phyloP scores from a whole-genome alignment of 1,140 invertebrate genomes.

The Drosophila subobscura region DNA sequence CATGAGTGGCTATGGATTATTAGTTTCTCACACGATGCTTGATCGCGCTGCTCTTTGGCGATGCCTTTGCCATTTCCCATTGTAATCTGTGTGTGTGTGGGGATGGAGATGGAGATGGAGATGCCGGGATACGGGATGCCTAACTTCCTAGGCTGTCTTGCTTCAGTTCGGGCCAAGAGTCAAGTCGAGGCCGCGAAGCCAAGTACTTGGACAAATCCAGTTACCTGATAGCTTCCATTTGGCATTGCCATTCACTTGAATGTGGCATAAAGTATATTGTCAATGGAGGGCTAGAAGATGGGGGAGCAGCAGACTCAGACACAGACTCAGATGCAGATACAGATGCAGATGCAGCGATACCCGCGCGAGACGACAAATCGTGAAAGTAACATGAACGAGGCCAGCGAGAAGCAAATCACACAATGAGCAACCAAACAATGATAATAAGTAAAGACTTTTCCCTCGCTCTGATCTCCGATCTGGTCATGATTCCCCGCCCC shows the following conservation, averaged over 20 bases:
- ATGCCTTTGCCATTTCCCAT: conserved; percentile 1
- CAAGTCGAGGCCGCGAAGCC: not conserved
- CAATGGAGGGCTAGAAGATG: conserved; percentile 16
- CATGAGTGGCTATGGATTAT: conserved; percentile 17
- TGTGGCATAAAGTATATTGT: conserved; percentile 53
- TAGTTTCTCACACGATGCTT: conserved; percentile 37
- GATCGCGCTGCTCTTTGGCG: conserved; percentile 4
- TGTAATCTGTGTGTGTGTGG: conserved; percentile 5
- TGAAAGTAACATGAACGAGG: conserved; percentile 68
- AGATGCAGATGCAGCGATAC: conserved; percentile 1
- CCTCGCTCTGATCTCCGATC: conserved; percentile 23
- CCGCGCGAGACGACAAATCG: conserved; percentile 49
- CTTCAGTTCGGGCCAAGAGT: conserved; percentile 19
- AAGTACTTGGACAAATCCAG: conserved; percentile 38
- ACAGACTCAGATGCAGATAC: conserved; percentile 20
- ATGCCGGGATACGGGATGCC: conserved; percentile 23
- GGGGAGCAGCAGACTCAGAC: not conserved
- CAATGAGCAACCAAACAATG: conserved; percentile 56
- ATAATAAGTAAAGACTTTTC: conserved; percentile 65
- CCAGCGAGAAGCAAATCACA: conserved; percentile 29
- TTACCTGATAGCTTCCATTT: conserved; percentile 66
- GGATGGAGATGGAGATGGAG: too few relatives aligned
- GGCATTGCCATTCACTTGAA: conserved; percentile 64
- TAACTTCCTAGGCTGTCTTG: conserved; percentile 21
- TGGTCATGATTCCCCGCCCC: conserved; percentile 59